These are phyloP conservation scores for Cygnus buccinator DNA, from an alignment of 2,113 vertebrate species.

Conservation along the genomic window DNA sequence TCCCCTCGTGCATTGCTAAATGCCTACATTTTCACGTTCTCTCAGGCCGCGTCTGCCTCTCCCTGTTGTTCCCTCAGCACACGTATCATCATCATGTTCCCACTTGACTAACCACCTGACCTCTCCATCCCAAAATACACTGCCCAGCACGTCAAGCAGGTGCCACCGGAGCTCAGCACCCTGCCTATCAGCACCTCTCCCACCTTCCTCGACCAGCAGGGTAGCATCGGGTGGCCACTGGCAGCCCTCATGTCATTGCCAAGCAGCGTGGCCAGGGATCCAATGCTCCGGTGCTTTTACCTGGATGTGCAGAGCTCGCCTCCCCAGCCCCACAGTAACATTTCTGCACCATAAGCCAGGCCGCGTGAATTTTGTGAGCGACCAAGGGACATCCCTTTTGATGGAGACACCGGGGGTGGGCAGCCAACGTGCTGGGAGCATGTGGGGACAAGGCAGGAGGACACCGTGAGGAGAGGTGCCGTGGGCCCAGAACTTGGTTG, in stretches of 20 bases:
- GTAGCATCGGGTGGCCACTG: neutral
- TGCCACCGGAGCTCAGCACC: neutral
- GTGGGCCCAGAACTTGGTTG: neutral
- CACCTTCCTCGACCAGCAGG: rapidly evolving
- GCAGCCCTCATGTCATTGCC: neutral
- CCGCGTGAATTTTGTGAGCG: rapidly evolving
- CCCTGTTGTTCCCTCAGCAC: neutral
- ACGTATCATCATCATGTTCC: neutral
- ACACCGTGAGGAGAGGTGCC: neutral
- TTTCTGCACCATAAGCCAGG: neutral
- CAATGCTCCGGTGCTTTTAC: neutral
- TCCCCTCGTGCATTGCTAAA: rapidly evolving
- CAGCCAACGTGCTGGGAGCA: rapidly evolving
- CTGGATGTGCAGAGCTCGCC: neutral
- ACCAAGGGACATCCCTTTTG: neutral
- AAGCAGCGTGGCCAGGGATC: rapidly evolving
- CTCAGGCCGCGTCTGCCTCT: rapidly evolving
- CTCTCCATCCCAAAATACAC: neutral
- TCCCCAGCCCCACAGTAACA: rapidly evolving
- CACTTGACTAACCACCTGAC: neutral
- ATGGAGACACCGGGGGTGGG: neutral
- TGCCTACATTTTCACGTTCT: neutral
- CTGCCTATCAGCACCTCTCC: rapidly evolving
- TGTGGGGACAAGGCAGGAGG: neutral
- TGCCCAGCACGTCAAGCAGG: rapidly evolving